A percentile compares a stretch with the other conserved stretches of the same genome.
Conservation (phyloP, 2,888 invertebrate species). For the Oscheius sp. region DNA sequence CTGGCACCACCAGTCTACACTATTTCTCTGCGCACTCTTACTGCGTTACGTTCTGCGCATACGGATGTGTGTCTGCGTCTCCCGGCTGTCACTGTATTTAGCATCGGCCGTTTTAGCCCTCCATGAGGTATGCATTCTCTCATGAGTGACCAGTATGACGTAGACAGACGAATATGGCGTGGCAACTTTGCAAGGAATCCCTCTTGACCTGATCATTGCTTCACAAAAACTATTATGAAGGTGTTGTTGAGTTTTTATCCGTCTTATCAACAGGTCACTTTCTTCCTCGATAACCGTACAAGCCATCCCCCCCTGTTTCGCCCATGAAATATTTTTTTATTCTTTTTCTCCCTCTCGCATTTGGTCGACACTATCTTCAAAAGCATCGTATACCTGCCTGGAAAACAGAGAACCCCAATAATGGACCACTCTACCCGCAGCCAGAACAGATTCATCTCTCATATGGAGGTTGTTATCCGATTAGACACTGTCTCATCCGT, state of each 20-base stretch:
- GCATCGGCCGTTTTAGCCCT: not conserved
- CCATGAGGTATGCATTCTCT: conserved; percentile 9
- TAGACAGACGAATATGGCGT: conserved; percentile 17
- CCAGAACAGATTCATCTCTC: conserved; percentile 67
- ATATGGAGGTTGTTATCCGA: conserved; percentile 52
- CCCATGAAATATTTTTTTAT: not conserved
- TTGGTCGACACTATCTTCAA: not conserved
- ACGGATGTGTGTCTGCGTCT: conserved; percentile 5
- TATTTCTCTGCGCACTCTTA: conserved; percentile 19
- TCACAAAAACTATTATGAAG: not conserved
- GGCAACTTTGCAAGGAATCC: conserved; percentile 4
- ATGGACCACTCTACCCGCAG: conserved; percentile 61
- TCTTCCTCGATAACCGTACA: conserved; percentile 17
- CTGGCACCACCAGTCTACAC: conserved; percentile 29
- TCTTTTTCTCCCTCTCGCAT: not conserved
- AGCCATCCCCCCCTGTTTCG: not conserved
- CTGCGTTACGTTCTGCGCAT: conserved; percentile 6
- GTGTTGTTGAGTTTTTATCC: conserved; percentile 2
- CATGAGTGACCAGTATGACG: conserved; percentile 22
- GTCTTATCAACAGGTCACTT: conserved; percentile 21
- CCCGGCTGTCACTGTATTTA: conserved; percentile 25
- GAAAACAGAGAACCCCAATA: conserved; percentile 47
- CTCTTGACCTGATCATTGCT: too few species aligned
- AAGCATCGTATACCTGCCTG: conserved; percentile 56
- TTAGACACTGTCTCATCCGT: not conserved